Conservation (phyloP, 2,113 vertebrate species). For the Cettia cetti region DNA sequence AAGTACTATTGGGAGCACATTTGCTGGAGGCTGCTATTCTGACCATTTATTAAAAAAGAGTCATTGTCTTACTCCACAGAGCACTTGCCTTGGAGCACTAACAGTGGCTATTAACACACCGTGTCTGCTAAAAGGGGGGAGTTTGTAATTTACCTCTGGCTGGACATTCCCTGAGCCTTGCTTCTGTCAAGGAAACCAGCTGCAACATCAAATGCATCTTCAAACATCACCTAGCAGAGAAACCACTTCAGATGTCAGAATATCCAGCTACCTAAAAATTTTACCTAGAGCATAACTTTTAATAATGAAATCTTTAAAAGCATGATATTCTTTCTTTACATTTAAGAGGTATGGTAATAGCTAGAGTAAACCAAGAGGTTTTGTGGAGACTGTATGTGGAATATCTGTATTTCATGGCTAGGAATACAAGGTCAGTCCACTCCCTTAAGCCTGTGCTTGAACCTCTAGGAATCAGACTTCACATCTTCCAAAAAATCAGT, state of each 20-base stretch:
- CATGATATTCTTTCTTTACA: not conserved
- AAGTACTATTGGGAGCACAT: not conserved
- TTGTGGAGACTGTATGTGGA: not conserved
- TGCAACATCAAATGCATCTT: constrained; percentile 79
- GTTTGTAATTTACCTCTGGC: constrained; percentile 62
- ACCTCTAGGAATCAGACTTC: not conserved
- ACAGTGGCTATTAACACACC: not conserved
- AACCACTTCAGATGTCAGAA: constrained; percentile 27
- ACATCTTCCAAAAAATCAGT: not conserved
- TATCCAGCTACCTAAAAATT: not conserved
- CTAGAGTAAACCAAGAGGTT: not conserved
- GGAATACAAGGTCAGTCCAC: not conserved
- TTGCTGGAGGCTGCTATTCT: not conserved
- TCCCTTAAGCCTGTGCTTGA: not conserved
- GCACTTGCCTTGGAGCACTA: not conserved
- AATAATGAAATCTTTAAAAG: not conserved
- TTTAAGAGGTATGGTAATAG: not conserved
- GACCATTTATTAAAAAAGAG: not conserved
- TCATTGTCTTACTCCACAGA: not conserved
- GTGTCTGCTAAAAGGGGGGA: not conserved
- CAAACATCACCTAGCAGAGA: constrained; percentile 76
- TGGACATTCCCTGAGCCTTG: constrained; percentile 27
- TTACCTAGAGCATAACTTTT: not conserved
- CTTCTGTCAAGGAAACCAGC: constrained; percentile 64
- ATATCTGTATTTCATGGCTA: not conserved